These are phyloP conservation scores for Antitype chi DNA, from an alignment of 2,888 invertebrate species.

Conservation along the genomic window DNA sequence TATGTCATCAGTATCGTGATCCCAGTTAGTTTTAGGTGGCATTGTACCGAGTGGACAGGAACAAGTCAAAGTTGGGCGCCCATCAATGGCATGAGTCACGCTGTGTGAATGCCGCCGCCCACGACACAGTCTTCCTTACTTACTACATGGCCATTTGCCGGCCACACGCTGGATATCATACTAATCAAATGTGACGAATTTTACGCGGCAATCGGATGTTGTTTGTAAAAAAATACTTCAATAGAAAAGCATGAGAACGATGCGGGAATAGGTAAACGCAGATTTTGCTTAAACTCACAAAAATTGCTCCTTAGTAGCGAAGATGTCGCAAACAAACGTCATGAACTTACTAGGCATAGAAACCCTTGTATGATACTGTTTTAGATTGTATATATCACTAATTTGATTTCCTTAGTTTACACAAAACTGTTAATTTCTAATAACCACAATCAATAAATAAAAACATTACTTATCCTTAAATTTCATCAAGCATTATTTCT, in stretches of 20 bases:
- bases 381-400: neutral
- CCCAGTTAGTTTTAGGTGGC: conserved; percentile 28
- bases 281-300: no score
- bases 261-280: neutral
- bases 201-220: conserved; percentile 40
- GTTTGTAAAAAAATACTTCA: conserved; percentile 9
- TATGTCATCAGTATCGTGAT: conserved; percentile 15
- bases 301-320: neutral
- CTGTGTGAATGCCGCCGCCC: conserved; percentile 70
- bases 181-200: conserved; percentile 60
- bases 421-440: neutral
- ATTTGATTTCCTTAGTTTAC: neutral
- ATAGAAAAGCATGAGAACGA: neutral
- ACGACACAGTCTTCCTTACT: conserved; percentile 70
- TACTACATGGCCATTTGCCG: conserved; percentile 63
- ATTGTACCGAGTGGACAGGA: conserved; percentile 60
- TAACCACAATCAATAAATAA: neutral
- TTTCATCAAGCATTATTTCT: neutral
- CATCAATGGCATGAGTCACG: conserved; percentile 71
- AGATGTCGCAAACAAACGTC: neutral
- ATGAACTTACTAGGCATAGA: neutral
- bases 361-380: no score
- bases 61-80: conserved; percentile 60
- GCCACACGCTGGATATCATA: conserved; percentile 62
- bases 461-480: neutral